phyloP scores from a whole-genome alignment of 1,140 invertebrate genomes.

The Parasteatoda tepidariorum region DNA sequence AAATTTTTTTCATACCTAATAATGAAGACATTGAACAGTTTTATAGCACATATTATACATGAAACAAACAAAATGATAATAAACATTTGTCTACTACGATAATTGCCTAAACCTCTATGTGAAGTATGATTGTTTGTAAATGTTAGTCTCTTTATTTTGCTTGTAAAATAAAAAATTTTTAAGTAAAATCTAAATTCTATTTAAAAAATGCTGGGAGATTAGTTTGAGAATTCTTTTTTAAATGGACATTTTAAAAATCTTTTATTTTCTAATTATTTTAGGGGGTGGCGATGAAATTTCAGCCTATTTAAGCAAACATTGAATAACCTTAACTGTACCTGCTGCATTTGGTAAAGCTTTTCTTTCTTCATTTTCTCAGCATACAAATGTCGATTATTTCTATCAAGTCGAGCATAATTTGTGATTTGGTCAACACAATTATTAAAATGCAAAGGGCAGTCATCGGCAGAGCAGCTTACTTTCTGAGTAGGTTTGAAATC shows the following conservation, averaged over 20 bases:
- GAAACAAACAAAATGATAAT: too few relatives aligned
- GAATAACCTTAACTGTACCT: neutral
- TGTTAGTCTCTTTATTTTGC: too few relatives aligned
- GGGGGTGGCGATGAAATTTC: neutral
- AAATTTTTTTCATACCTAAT: too few relatives aligned
- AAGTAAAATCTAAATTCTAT: too few relatives aligned
- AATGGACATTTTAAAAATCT: neutral
- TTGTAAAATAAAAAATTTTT: too few relatives aligned
- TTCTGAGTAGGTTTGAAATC: constrained; percentile 54
- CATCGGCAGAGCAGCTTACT: constrained; percentile 46
- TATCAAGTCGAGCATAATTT: constrained; percentile 41
- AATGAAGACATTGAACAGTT: too few relatives aligned
- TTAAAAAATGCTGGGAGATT: too few relatives aligned
- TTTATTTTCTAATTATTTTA: neutral
- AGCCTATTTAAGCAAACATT: neutral
- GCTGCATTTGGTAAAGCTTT: constrained; percentile 31
- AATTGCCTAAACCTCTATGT: too few relatives aligned
- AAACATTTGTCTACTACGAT: too few relatives aligned
- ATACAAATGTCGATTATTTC: constrained; percentile 9
- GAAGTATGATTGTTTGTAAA: too few relatives aligned
- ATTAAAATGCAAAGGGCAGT: constrained; percentile 55
- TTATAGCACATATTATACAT: too few relatives aligned
- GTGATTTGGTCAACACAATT: constrained; percentile 55
- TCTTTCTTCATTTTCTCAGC: constrained; percentile 45
- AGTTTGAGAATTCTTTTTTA: too few relatives aligned